Evolutionary conservation across 2,888 invertebrate species (phyloP).

Genomic region (Tachina fera): DNA sequence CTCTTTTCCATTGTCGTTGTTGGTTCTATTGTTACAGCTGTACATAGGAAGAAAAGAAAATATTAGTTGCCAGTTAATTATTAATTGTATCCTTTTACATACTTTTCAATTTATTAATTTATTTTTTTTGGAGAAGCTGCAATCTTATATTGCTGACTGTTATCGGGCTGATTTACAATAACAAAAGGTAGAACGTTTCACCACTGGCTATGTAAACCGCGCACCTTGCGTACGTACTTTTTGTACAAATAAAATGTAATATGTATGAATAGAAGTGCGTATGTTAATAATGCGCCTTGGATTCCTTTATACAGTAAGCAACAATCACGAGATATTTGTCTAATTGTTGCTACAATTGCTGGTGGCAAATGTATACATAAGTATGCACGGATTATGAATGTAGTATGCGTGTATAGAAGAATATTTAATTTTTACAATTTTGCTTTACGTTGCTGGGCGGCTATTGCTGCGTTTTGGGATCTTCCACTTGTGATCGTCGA

Average conservation of each 20-base stretch:
- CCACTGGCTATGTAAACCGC: constrained; percentile 36
- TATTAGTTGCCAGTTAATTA: neutral
- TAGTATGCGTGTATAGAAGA: constrained; percentile 3
- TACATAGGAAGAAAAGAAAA: neutral
- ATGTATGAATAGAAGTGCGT: constrained; percentile 23
- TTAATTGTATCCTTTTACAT: constrained; percentile 7
- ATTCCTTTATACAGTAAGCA: constrained; percentile 17
- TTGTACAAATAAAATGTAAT: neutral
- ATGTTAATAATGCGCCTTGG: constrained; percentile 38
- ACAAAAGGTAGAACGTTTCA: constrained; percentile 50
- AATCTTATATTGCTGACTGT: constrained; percentile 6
- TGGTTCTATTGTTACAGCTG: constrained; percentile 47
- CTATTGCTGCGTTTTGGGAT: constrained; percentile 39
- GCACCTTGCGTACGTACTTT: constrained; percentile 55
- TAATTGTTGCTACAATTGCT: constrained; percentile 15
- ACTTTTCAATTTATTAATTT: neutral
- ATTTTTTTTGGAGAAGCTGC: constrained; percentile 4
- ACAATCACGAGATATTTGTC: neutral
- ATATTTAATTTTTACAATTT: constrained; percentile 18
- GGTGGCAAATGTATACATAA: neutral
- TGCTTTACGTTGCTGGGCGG: constrained; percentile 46
- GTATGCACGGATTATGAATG: too few relatives aligned
- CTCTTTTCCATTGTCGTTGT: constrained; percentile 93
- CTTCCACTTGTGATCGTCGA: constrained; percentile 36
- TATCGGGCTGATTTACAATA: constrained; percentile 35